A percentile compares a stretch with the other conserved stretches of the same genome.
Evolutionary conservation across 2,797 vertebrate genomes (phyloP).

Genomic region (Aratinga solstitialis): DNA sequence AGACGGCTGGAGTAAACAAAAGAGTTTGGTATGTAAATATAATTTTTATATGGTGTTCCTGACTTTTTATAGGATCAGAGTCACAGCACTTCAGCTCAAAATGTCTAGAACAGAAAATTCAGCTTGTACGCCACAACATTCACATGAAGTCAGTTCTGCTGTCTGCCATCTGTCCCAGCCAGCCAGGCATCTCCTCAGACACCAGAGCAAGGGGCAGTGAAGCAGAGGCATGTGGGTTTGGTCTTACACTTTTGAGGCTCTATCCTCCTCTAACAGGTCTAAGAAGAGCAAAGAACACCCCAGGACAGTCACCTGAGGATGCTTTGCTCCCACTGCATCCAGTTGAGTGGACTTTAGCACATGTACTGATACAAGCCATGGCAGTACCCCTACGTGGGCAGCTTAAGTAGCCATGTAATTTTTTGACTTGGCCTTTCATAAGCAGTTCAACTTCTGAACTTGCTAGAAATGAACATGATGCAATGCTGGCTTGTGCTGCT

Average conservation of each 20-base stretch:
- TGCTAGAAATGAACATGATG: constrained; percentile 35
- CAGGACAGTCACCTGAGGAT: neutral
- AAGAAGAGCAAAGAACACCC: neutral
- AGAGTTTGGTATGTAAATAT: neutral
- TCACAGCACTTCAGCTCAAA: neutral
- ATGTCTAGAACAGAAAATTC: neutral
- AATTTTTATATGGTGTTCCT: neutral
- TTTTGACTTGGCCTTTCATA: neutral
- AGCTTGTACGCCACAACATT: neutral
- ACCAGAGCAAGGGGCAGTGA: neutral
- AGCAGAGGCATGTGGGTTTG: neutral
- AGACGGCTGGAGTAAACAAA: neutral
- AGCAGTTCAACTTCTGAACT: neutral
- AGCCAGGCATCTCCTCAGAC: neutral
- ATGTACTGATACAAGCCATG: accelerated
- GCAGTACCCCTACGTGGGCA: neutral
- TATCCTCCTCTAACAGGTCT: neutral
- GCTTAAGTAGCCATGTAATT: neutral
- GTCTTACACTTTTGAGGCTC: neutral
- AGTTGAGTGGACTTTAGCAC: neutral
- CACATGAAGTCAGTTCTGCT: neutral
- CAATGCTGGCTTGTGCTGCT: constrained; percentile 35
- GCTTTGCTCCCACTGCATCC: neutral
- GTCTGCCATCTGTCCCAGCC: neutral
- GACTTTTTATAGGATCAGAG: neutral